Evolutionary conservation across 2,113 vertebrate species (phyloP), one percentile per base, ranked within the genome.

Genomic region (Tor tambroides): DNA sequence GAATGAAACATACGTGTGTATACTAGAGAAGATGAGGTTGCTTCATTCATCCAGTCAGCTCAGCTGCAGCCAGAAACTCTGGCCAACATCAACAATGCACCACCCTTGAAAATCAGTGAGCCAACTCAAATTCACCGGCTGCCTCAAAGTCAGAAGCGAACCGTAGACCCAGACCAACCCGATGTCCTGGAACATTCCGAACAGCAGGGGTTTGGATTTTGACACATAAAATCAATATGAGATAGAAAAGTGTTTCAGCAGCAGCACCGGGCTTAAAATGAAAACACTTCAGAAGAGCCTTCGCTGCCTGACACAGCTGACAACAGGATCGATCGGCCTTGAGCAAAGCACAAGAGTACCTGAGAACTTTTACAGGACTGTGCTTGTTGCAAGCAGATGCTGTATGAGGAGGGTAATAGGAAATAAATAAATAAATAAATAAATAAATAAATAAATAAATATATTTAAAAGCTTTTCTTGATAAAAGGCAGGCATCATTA

Each of bases 221-320:
- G 94, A 95, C 93, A 92, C 92, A 92, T 90, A 86, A 94, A 95
- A 95, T 95, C 94, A 94, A 94, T 95, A 95, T 85, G 51, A 93
- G 90, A 92, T 91, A 92, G 93, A 90, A 90, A 87, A 93, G 93
- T 74, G 83, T 94, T 91, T 92, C 83, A 87, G 85, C 90, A 92
- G 88, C 91, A 92, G 91, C 88, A 84, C 76, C 84, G 90, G 90
- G 89, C 89, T 84, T 85, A 90, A 93, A 90, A 88, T 94, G 92
- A 93, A 94, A 95, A 93, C 91, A 94, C 94, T 95, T 94, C 93
- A 93, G 94, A 94, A 92, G 89, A 89, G 90, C 89, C 82, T 90
- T 88, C 90, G 92, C 91, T 83, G 91, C 91, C 90, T 93, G 93
- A 92, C 93, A 92, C 89, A 75, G 91, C 92, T 94, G 93, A 93